These are phyloP conservation scores for Hydra vulgaris DNA, from an alignment of 30 jellyfish, hydroid and myxozoan genomes.

Conservation along the genomic window DNA sequence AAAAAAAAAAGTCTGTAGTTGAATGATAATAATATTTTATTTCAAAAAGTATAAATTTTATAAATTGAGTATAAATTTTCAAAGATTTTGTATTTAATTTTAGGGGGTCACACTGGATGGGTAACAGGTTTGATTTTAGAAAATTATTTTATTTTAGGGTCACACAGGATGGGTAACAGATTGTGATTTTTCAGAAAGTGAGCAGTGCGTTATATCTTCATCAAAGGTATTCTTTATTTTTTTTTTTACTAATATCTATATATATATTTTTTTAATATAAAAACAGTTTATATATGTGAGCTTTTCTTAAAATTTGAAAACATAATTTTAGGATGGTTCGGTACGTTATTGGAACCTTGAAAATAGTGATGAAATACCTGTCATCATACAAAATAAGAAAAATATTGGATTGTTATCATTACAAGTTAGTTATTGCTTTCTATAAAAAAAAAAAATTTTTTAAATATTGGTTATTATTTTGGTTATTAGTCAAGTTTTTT, in stretches of 20 bases:
- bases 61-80: too few species aligned
- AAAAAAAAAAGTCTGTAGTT: too few species aligned
- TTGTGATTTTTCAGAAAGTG: slow-evolving; percentile 64
- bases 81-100: too few species aligned
- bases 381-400: slow-evolving; percentile 60
- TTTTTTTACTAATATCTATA: background rate
- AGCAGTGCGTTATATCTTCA: slow-evolving; percentile 44
- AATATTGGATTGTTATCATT: slow-evolving; percentile 64
- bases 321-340: slow-evolving; percentile 58
- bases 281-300: too few species aligned
- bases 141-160: too few species aligned
- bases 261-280: too few species aligned
- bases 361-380: slow-evolving; percentile 67
- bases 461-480: background rate
- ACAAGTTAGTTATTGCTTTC: slow-evolving; percentile 28
- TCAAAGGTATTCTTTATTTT: slow-evolving; percentile 40
- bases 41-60: too few species aligned
- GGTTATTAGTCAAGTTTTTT: background rate
- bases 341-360: slow-evolving; percentile 73
- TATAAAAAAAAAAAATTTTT: background rate
- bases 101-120: too few species aligned
- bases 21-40: too few species aligned
- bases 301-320: background rate
- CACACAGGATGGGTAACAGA: slow-evolving; percentile 94
- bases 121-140: too few species aligned